Evolutionary conservation across 2,113 vertebrate genomes (phyloP).

Genomic region (Ascaphus truei): DNA sequence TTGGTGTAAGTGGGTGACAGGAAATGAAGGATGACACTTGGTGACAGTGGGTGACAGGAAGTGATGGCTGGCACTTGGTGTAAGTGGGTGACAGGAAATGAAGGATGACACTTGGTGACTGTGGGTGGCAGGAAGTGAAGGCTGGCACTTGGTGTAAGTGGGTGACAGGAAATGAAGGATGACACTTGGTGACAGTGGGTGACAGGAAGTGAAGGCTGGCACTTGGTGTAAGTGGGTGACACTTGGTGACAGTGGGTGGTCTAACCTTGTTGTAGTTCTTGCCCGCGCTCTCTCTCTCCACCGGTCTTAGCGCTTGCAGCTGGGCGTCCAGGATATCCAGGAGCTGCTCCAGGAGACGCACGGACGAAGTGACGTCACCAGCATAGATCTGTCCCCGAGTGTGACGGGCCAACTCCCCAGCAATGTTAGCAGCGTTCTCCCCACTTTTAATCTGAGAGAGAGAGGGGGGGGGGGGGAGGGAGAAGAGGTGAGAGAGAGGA

Average conservation of each 20-base stretch:
- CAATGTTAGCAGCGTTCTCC: conserved; percentile 91
- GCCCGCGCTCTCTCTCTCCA: conserved; percentile 81
- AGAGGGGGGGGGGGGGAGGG: neutral
- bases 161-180: too few species aligned
- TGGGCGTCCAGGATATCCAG: conserved; percentile 91
- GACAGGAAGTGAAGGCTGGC: too few species aligned
- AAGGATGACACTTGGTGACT: too few species aligned
- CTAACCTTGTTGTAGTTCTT: conserved; percentile 90
- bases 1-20: too few species aligned
- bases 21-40: too few species aligned
- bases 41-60: too few species aligned
- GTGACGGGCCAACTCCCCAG: conserved; percentile 84
- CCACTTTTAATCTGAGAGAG: conserved; percentile 88
- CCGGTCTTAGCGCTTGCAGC: conserved; percentile 83
- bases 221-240: too few species aligned
- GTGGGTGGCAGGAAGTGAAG: too few species aligned
- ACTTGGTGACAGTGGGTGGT: neutral
- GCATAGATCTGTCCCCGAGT: conserved; percentile 87
- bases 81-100: too few species aligned
- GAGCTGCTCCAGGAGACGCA: conserved; percentile 87
- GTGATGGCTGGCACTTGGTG: too few species aligned
- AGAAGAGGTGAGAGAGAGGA: neutral
- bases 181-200: too few species aligned
- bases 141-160: too few species aligned
- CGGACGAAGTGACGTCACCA: conserved; percentile 87